phyloP scores from a whole-genome alignment of 2,888 invertebrate species.

The Coelopa pilipes region DNA sequence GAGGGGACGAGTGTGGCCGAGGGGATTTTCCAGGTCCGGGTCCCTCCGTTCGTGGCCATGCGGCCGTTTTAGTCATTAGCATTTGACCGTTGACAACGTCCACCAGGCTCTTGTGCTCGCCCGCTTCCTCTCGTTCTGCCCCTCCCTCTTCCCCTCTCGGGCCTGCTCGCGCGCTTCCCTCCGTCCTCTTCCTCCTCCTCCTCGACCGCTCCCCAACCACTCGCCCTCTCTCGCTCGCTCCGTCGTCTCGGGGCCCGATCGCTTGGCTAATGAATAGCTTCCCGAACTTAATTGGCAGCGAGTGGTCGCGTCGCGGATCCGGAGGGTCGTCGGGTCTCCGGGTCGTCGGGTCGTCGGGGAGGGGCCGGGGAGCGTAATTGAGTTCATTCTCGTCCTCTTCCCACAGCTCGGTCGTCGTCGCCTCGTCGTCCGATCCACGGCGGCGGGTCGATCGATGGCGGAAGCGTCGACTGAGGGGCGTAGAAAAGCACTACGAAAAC shows the following conservation, averaged over 20 bases:
- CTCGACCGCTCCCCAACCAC: background rate
- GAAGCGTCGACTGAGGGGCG: too few species aligned
- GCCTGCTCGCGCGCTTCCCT: too few species aligned
- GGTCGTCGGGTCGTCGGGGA: background rate
- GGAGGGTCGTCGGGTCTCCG: background rate
- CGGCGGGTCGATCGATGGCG: too few species aligned
- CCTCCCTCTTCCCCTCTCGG: too few species aligned
- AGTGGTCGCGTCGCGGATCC: background rate
- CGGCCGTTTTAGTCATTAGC: background rate
- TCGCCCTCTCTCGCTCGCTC: constrained; percentile 3
- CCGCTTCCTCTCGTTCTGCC: too few species aligned
- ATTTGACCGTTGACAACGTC: constrained; percentile 12
- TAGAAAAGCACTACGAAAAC: too few species aligned
- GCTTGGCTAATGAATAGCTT: constrained; percentile 18
- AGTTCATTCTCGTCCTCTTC: too few species aligned
- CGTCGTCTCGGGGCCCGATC: constrained; percentile 9
- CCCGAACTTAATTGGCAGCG: constrained; percentile 26
- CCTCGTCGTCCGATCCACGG: too few species aligned
- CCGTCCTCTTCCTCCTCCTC: too few species aligned
- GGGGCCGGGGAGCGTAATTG: too few species aligned
- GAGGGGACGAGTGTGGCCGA: too few species aligned
- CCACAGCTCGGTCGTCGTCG: too few species aligned
- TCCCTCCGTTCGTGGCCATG: background rate
- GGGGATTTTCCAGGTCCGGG: background rate
- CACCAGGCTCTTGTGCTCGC: background rate